Percentiles rank a stretch among this genome's conserved stretches.
Evolutionary conservation across 1,140 invertebrate genomes (phyloP).

Genomic region (Atopsyche davidsoni): DNA sequence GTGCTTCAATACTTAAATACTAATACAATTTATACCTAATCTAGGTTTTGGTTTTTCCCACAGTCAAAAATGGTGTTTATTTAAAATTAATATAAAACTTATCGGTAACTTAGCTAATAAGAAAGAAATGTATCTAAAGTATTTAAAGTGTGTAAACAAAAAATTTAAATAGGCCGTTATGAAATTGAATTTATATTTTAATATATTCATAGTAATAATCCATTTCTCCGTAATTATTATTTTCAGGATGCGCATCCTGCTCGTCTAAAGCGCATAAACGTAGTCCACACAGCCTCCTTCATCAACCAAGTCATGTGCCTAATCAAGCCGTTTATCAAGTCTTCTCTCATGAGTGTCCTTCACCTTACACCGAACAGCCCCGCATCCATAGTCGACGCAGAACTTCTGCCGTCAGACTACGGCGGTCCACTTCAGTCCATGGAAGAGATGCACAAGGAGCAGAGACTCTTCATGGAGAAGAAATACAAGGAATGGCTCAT

Average conservation of each 20-base stretch:
- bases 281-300: slow-evolving; percentile 54
- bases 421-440: slow-evolving; percentile 42
- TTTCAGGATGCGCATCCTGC: slow-evolving; percentile 55
- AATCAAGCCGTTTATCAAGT: slow-evolving; percentile 52
- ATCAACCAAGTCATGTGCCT: slow-evolving; percentile 57
- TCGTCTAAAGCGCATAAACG: slow-evolving; percentile 53
- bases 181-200: neutral
- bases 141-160: neutral
- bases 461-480: slow-evolving; percentile 43
- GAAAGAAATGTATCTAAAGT: too few species aligned
- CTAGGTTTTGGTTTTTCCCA: neutral
- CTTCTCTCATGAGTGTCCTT: slow-evolving; percentile 49
- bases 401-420: slow-evolving; percentile 46
- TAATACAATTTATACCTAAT: neutral
- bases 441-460: slow-evolving; percentile 44
- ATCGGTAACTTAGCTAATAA: neutral
- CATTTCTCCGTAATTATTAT: neutral
- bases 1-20: slow-evolving; percentile 36
- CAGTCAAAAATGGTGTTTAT: too few species aligned
- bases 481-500: slow-evolving; percentile 47
- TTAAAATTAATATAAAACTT: too few species aligned
- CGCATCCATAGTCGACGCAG: slow-evolving; percentile 40
- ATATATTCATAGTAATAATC: neutral
- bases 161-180: neutral
- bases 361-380: slow-evolving; percentile 48